Base-by-base conservation (phyloP, 2,888 invertebrate genomes). In the Cosmorhoe ocellata region DNA sequence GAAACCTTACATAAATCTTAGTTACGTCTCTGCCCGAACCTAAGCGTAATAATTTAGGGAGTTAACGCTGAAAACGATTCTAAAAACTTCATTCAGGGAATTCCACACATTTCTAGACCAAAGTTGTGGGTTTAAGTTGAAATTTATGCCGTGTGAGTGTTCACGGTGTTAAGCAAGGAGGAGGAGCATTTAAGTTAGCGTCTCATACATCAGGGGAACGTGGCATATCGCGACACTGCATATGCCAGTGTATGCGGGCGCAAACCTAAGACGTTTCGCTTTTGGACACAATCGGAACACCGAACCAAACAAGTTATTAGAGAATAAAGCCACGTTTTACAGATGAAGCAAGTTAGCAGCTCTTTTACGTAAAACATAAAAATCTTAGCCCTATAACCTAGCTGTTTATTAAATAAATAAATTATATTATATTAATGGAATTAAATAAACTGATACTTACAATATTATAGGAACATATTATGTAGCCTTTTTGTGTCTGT, bases 81-180 rank as follows among this genome's bases (percentile, higher is more conserved):
- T 79, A 81, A 84, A 86, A 87, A 84, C 74, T 85, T 81, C 68
- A 79, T 77, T 79, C 73, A 64, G 69, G 61, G 72, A 79, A 83
- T 79, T 79, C 76, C 67, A 74, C 79, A 79, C 79, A 81, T 83
- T 79, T 78, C 79, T 74, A 76, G 74, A 76, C 70, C 66, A 67
- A 72, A 83, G 76, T 82, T 82, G 82, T 74, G 76, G 74, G 77
- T 79, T 84, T 79, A 74, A 81, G 73, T 82, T 76, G 71, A 77
- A 85, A 88, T 87, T 86, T 84, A 87, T 85, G 74, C 74, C 69
- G 74, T 74, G 79, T 63, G 73, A 79, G 79, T 76, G 77, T 81
- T 77, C 72, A 53, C 72, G 70, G 71, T 78, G 80, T 67, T 79
- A 79, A 76, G 79, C 77, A 84, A 83, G 84, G 74, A 79, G 79